Percentiles rank a stretch among this genome's conserved stretches.
These are phyloP conservation scores for Epizoanthus illoricatus DNA, from an alignment of 92 coral and sea anemone genomes.

Conservation along the genomic window DNA sequence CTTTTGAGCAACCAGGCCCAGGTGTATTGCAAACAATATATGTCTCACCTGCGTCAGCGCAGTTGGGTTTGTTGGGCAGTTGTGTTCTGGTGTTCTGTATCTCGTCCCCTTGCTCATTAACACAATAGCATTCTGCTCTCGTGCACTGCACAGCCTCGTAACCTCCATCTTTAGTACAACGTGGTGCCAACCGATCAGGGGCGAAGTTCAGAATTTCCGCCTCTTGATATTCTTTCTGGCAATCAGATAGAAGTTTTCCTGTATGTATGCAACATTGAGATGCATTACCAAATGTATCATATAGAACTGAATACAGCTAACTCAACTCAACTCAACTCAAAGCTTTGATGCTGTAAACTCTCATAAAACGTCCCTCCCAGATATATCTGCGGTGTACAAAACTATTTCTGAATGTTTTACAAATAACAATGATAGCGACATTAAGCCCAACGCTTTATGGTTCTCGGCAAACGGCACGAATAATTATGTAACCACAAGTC, in stretches of 20 bases:
- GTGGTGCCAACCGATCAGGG: conserved; percentile 76
- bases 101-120: conserved; percentile 85
- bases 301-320: too few relatives aligned
- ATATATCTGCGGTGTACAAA: too few relatives aligned
- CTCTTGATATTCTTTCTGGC: conserved; percentile 73
- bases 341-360: too few relatives aligned
- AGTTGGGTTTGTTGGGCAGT: conserved; percentile 72
- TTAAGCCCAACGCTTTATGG: too few relatives aligned
- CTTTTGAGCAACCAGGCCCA: too few relatives aligned
- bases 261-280: neutral
- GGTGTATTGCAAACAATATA: neutral
- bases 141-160: conserved; percentile 81
- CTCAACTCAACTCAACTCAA: too few relatives aligned
- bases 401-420: too few relatives aligned
- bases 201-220: conserved; percentile 46
- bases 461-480: too few relatives aligned
- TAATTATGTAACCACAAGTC: too few relatives aligned
- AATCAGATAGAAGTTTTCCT: conserved; percentile 61
- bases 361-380: too few relatives aligned
- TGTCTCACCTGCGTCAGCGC: conserved; percentile 63
- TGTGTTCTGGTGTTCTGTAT: conserved; percentile 72
- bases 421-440: too few relatives aligned
- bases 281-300: neutral
- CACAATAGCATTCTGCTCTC: conserved; percentile 82
- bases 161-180: conserved; percentile 76